A percentile compares a stretch with the other conserved stretches of the same genome.
Evolutionary conservation across 2,888 invertebrate genomes (phyloP).

Genomic region (Orgyia antiqua): DNA sequence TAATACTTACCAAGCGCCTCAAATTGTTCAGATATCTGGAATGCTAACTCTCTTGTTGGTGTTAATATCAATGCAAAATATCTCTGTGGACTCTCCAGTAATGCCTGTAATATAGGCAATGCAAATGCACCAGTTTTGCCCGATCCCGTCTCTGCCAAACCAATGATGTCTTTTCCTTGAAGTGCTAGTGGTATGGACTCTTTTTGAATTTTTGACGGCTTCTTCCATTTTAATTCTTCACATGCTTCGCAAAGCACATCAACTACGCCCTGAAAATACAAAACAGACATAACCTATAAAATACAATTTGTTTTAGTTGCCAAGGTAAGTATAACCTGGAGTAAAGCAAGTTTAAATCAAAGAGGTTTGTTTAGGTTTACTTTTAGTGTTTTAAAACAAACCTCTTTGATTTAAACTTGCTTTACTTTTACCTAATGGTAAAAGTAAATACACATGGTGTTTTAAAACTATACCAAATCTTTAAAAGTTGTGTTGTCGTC

Average conservation of each 20-base stretch:
- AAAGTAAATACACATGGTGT: no score
- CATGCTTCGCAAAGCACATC: conserved; percentile 96
- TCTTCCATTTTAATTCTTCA: conserved; percentile 94
- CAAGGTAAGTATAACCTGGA: no score
- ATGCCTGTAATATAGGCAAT: conserved; percentile 93
- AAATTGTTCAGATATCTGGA: conserved; percentile 99
- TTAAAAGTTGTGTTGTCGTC: conserved; percentile 64
- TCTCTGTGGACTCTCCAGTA: conserved; percentile 94
- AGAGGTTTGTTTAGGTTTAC: background rate
- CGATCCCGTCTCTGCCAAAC: conserved; percentile 90
- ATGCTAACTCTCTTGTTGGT: conserved; percentile 98
- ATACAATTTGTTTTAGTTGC: no score
- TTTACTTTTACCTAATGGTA: no score
- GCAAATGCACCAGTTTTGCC: conserved; percentile 99
- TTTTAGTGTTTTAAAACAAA: background rate
- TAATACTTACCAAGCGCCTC: conserved; percentile 97
- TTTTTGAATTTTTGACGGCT: conserved; percentile 95
- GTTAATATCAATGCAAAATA: conserved; percentile 96
- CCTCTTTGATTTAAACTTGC: no score
- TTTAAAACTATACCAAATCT: conserved; percentile 52
- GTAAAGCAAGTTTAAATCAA: no score
- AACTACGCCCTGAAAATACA: conserved; percentile 85
- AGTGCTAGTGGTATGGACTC: conserved; percentile 96
- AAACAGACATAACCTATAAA: conserved; percentile 34
- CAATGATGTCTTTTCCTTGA: conserved; percentile 84